These are phyloP conservation scores for Echinops telfairi DNA, from an alignment of 2,113 vertebrate species.

Conservation along the genomic window DNA sequence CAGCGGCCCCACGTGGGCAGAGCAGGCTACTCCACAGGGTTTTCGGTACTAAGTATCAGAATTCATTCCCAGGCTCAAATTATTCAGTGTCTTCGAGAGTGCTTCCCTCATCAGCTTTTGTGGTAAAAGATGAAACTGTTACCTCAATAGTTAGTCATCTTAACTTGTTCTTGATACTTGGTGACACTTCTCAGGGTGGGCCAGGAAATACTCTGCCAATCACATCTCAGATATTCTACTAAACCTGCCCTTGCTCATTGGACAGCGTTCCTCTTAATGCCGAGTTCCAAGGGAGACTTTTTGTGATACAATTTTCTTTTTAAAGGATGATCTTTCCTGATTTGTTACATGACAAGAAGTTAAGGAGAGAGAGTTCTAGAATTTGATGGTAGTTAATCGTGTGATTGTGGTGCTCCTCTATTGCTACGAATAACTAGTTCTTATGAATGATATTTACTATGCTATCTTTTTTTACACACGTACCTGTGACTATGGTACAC, in stretches of 20 bases:
- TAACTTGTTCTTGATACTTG: slow-evolving; percentile 74
- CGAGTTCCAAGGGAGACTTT: slow-evolving; percentile 58
- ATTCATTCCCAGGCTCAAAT: slow-evolving; percentile 47
- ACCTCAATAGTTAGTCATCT: slow-evolving; percentile 78
- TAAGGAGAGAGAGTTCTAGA: slow-evolving; percentile 10
- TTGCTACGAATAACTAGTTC: slow-evolving; percentile 62
- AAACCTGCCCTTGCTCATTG: slow-evolving; percentile 40
- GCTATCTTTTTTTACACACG: slow-evolving; percentile 60
- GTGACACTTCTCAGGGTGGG: slow-evolving; percentile 65
- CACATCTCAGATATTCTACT: slow-evolving; percentile 50
- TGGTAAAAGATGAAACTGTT: slow-evolving; percentile 78
- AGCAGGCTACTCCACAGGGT: not conserved
- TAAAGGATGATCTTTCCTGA: slow-evolving; percentile 59
- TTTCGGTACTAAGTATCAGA: not conserved
- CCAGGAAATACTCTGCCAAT: slow-evolving; percentile 72
- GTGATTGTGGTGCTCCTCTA: slow-evolving; percentile 68
- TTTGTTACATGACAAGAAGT: slow-evolving; percentile 42
- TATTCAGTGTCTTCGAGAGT: slow-evolving; percentile 69
- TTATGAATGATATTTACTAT: slow-evolving; percentile 52
- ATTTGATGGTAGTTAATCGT: slow-evolving; percentile 53
- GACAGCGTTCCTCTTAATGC: not conserved
- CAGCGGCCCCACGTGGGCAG: not conserved
- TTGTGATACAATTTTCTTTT: not conserved
- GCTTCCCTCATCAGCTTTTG: slow-evolving; percentile 76
- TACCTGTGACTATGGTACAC: slow-evolving; percentile 70